phyloP scores from a whole-genome alignment of 2,797 vertebrate species.

The Argentina silus region DNA sequence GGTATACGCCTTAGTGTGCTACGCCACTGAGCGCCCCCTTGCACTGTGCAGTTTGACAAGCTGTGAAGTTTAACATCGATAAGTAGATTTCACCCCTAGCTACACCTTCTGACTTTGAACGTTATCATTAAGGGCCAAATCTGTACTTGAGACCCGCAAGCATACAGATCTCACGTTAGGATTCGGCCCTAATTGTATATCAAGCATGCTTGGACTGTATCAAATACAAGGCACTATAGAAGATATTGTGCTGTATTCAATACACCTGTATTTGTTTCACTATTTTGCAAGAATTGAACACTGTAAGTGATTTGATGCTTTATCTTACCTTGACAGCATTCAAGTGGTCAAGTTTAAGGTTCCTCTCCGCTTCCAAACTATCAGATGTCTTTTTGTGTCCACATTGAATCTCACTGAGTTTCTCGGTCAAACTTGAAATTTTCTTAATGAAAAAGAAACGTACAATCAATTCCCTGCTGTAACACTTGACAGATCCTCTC shows the following conservation, averaged over 20 bases:
- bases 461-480: too few species aligned
- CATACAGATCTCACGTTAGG: too few species aligned
- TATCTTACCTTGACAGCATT: constrained; percentile 37
- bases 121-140: neutral
- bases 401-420: constrained; percentile 35
- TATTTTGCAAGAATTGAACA: neutral
- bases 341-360: constrained; percentile 46
- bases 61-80: neutral
- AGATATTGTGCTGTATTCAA: neutral
- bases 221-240: neutral
- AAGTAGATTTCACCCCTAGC: neutral
- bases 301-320: neutral
- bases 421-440: constrained; percentile 44
- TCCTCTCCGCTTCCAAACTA: constrained; percentile 45
- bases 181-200: neutral
- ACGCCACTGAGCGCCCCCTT: too few species aligned
- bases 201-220: neutral
- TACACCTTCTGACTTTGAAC: neutral
- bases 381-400: constrained; percentile 48
- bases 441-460: constrained; percentile 51
- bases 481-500: too few species aligned
- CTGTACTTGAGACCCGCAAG: too few species aligned
- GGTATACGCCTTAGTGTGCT: too few species aligned
- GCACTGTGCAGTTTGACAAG: neutral
- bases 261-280: neutral